Conservation (phyloP, 1,140 invertebrate species). For the Lerema accius region DNA sequence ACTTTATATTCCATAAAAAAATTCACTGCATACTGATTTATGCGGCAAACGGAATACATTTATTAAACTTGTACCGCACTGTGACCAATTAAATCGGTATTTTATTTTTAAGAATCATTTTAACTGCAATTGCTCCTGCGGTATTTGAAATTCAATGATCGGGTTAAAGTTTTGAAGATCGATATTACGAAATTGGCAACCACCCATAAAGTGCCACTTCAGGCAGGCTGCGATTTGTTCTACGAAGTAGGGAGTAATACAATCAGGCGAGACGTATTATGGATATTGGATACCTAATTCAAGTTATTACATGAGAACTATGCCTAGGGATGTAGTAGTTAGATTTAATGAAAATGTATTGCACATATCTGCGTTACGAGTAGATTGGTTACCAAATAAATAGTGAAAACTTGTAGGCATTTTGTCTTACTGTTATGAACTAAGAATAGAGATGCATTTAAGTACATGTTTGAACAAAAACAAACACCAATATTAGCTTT, state of each 20-base stretch:
- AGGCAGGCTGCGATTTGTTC: neutral
- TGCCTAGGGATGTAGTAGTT: too few relatives aligned
- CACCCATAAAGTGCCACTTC: neutral
- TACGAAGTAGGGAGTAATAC: neutral
- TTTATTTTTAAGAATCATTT: constrained; percentile 7
- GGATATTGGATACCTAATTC: neutral
- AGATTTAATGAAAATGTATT: too few relatives aligned
- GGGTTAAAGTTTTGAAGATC: neutral
- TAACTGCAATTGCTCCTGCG: neutral
- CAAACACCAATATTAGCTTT: neutral
- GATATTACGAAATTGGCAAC: constrained; percentile 5
- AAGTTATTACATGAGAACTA: too few relatives aligned
- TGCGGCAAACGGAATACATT: constrained; percentile 32
- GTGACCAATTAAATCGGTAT: constrained; percentile 30
- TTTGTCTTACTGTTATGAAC: too few relatives aligned
- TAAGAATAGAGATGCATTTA: neutral
- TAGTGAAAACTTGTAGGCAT: too few relatives aligned
- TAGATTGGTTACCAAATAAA: too few relatives aligned
- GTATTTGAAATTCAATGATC: constrained; percentile 11
- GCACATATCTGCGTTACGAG: too few relatives aligned
- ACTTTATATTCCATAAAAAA: constrained; percentile 36
- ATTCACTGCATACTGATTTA: constrained; percentile 29
- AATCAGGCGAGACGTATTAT: neutral
- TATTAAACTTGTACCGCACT: constrained; percentile 25
- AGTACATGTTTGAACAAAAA: neutral